These are phyloP conservation scores for Camelus bactrianus DNA, from an alignment of 2,113 vertebrate species.

Conservation along the genomic window DNA sequence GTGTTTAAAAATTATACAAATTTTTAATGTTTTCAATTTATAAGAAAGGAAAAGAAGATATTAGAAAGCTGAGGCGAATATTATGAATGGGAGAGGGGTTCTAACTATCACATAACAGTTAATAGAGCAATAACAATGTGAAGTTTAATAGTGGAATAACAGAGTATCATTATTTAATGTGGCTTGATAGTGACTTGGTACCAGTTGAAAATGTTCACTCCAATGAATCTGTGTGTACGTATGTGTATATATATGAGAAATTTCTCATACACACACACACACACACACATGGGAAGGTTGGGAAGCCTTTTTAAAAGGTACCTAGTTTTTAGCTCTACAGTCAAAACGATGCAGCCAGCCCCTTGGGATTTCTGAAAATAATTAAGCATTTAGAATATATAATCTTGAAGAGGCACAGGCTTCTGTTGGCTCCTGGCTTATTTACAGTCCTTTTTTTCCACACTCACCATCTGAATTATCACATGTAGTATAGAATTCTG, in stretches of 20 bases:
- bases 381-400: background rate
- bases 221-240: background rate
- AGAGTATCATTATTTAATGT: background rate
- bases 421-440: background rate
- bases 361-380: background rate
- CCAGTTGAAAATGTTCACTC: background rate
- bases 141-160: background rate
- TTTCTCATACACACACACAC: background rate
- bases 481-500: background rate
- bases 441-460: background rate
- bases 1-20: background rate
- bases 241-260: background rate
- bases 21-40: conserved; percentile 22
- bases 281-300: background rate
- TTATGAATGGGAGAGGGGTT: background rate
- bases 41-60: background rate
- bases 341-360: background rate
- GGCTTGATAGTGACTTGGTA: background rate
- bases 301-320: background rate
- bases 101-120: background rate
- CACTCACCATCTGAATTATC: background rate
- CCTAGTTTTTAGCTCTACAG: background rate
- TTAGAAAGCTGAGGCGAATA: background rate
- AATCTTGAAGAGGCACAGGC: background rate
- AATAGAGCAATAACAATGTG: background rate